Evolutionary conservation across 2,113 vertebrate genomes (phyloP), one percentile per base, ranked within the genome.

Genomic region (Cololabis saira): DNA sequence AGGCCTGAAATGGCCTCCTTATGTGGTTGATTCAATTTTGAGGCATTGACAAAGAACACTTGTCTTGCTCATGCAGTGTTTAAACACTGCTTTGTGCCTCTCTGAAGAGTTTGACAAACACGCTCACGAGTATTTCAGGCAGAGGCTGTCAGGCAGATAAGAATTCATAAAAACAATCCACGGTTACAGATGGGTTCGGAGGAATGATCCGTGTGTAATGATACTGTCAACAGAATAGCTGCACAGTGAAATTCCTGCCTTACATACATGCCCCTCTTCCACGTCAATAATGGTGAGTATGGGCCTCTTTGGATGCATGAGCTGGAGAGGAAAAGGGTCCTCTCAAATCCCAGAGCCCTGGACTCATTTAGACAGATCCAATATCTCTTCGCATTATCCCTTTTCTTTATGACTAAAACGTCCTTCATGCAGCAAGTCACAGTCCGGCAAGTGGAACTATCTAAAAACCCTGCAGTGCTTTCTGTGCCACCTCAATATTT

Each of bases 371-470:
- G 21, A 65, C 63, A 30, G 40, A 15, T 42, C 61, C 47, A 17
- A 40, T 49, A 59, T 67, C 42, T 61, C 22, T 74, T 71, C 40
- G 47, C 12, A 78, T 53, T 52, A 73, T 45, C n/a, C 60, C 19
- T 33, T 2, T 60, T 82, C 50, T 67, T 71, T 56, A 44, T 49
- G 55, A 63, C 13, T 41, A 33, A 69, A 61, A 72, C 54, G 61
- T 16, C 58, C 52, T 71, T 64, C 18, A 40, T 67, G 51, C 44
- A 71, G 66, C 37, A 73, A 27, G 55, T 75, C 73, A 71, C 68
- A 76, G 57, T 72, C 72, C 71, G 74, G 43, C 53, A 45, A 74
- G 19, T 71, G 68, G 71, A 76, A 81, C 74, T 71, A 66, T 79
- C 56, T 53, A 49, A 62, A 74, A 78, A 17, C 40, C 43, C 66